Evolutionary conservation across 2,113 vertebrate genomes (phyloP).

Genomic region (Brachyistius frenatus): DNA sequence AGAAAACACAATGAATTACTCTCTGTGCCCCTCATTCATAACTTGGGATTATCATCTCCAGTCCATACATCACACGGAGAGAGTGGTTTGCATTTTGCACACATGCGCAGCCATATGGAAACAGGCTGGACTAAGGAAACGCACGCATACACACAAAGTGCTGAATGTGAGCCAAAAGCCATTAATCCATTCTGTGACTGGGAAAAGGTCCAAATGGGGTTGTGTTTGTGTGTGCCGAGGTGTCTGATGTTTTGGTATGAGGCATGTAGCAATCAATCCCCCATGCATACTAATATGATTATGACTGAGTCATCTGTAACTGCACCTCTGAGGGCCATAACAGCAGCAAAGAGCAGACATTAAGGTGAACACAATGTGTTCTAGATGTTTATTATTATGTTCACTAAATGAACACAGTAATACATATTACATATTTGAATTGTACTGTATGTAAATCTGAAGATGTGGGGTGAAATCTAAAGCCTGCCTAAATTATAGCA

Average conservation of each 20-base stretch:
- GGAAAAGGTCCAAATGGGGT: slow-evolving; percentile 63
- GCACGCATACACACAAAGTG: slow-evolving; percentile 27
- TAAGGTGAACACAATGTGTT: slow-evolving; percentile 8
- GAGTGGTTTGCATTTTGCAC: slow-evolving; percentile 58
- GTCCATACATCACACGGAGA: slow-evolving; percentile 71
- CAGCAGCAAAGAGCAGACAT: not conserved
- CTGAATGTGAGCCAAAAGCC: slow-evolving; percentile 61
- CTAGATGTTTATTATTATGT: not conserved
- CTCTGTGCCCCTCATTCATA: slow-evolving; percentile 72
- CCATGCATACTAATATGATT: slow-evolving; percentile 43
- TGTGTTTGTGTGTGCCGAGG: slow-evolving; percentile 38
- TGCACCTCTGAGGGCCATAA: slow-evolving; percentile 22
- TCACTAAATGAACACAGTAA: not conserved
- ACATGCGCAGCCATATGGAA: slow-evolving; percentile 64
- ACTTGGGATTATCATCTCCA: slow-evolving; percentile 71
- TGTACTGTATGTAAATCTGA: too few species aligned
- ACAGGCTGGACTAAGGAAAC: slow-evolving; percentile 42
- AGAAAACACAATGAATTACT: slow-evolving; percentile 79
- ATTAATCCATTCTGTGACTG: slow-evolving; percentile 70
- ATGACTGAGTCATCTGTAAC: slow-evolving; percentile 41
- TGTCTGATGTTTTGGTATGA: slow-evolving; percentile 56
- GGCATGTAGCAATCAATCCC: slow-evolving; percentile 52
- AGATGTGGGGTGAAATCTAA: too few species aligned
- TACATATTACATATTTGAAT: too few species aligned
- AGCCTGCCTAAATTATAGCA: too few species aligned